Evolutionary conservation across 2,113 vertebrate genomes (phyloP), one percentile per base, ranked within the genome.

Genomic region (Mormyrus iriodes): DNA sequence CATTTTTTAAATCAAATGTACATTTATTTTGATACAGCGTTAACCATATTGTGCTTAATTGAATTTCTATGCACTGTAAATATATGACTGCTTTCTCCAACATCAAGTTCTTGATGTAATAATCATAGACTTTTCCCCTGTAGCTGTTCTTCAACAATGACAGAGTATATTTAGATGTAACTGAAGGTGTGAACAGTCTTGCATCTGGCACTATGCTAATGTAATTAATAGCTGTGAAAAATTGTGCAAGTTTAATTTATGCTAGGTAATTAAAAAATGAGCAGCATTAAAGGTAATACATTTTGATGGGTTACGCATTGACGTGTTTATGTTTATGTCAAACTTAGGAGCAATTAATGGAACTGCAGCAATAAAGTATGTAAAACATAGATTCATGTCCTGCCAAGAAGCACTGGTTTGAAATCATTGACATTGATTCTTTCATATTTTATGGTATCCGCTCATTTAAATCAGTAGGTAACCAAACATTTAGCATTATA

Each of bases 211-310:
- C 51, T 53, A 53, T 39, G n/a, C 48, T 61, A 42, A 87, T 84
- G 44, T 10, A 88, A 86, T 86, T 51, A 86, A 86, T 52, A 86
- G 73, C 73, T 79, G 73, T 84, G 82, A 42, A 49, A 83, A n/a
- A 46, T 39, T 42, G 73, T 19, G 42, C 46, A 84, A 84, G 9
- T 85, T 48, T 85, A 85, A 48, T 85, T 85, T 85, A 49, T 85
- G 42, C 82, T 49, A n/a, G 82, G 82, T 85, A 85, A 52, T 84
- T 84, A 44, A 84, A 84, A 84, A 51, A 53, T 31, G 46, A 86
- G 31, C n/a, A 86, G 42, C 24, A 86, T 86, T 19, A 86, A 86
- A 86, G 19, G 46, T 17, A 86, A 53, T 51, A 53, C 24, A 46
- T 84, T 84, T 84, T 46, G 82, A 48, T 84, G 82, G 44, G 48